Conservation (phyloP, 2,113 vertebrate genomes). For the Zosterops borbonicus region DNA sequence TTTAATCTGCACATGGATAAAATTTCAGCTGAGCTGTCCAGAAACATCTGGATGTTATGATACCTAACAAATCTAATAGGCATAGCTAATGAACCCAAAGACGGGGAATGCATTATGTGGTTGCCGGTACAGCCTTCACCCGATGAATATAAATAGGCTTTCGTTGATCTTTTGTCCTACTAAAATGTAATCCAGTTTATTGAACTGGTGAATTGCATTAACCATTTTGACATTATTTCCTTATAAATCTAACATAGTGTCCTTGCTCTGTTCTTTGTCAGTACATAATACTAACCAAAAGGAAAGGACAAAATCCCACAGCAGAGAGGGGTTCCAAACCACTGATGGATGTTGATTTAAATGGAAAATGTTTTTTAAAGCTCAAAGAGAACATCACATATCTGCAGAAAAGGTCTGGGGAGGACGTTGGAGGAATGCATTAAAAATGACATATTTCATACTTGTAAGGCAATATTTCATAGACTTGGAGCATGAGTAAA, state of each 20-base stretch:
- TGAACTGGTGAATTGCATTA: conserved; percentile 77
- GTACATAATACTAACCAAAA: conserved; percentile 20
- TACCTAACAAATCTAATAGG: conserved; percentile 70
- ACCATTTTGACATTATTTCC: conserved; percentile 75
- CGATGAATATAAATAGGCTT: conserved; percentile 76
- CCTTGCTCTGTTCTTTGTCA: conserved; percentile 66
- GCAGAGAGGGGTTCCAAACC: not conserved
- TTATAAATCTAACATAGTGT: conserved; percentile 71
- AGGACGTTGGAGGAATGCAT: not conserved
- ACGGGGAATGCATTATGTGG: conserved; percentile 55
- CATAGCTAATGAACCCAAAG: conserved; percentile 73
- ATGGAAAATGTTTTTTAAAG: conserved; percentile 19
- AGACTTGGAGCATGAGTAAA: not conserved
- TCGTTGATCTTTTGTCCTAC: conserved; percentile 76
- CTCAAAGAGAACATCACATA: not conserved
- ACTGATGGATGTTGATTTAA: conserved; percentile 34
- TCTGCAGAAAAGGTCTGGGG: not conserved
- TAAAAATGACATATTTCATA: not conserved
- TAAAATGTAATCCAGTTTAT: conserved; percentile 74
- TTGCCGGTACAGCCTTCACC: conserved; percentile 68
- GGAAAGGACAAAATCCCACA: conserved; percentile 19
- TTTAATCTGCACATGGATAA: conserved; percentile 46
- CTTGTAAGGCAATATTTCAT: not conserved
- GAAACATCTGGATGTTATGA: conserved; percentile 73
- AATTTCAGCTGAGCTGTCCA: conserved; percentile 66